Evolutionary conservation across 1,140 invertebrate species (phyloP), one percentile per base, ranked within the genome.

Genomic region (Epicauta chinensis): DNA sequence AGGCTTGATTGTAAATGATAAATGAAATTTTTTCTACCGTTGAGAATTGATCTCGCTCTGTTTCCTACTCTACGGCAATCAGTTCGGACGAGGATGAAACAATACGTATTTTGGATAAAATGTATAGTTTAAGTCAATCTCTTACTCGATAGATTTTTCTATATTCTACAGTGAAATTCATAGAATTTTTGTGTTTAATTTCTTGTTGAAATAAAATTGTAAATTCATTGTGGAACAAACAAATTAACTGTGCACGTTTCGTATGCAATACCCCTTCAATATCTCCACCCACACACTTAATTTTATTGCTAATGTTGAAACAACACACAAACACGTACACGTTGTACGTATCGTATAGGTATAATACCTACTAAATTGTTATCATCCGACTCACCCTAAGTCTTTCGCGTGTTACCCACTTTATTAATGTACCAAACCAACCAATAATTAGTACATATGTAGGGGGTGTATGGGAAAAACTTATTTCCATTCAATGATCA

Each of bases 301-400:
- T 53, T 46, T 53, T 53, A 51, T 41, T 51, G 38, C 48, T 16
- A 15, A 23, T 52, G 41, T 52, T 52, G 43, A 14, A 51, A 45
- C 23, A 42, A 45, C 41, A 52, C 34, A 42, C 41, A 38, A 23
- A 3, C 12, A 34, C 32, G 3, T 34, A 12, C 32, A 34, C 3
- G 3, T n/a, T 34, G 10, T 11, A 12, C 32, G 11, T 34, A 11
- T 11, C 12, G n/a, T n/a, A n/a, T 34, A 34, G 32, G 32, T 34
- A 46, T 34, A 35, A 35, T 53, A 53, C 30, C 43, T 31, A 14
- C 37, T 16, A 46, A 32, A 43, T 46, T 52, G 41, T 52, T 36
- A 52, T 43, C 41, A 15, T 23, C 50, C 41, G 40, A 17, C 36
- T 32, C 41, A 44, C 35, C 50, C 41, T 23, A 23, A 46, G 31